Evolutionary conservation across 1,140 invertebrate species (phyloP), one percentile per base, ranked within the genome.

Genomic region (Acyrthosiphon pisum): DNA sequence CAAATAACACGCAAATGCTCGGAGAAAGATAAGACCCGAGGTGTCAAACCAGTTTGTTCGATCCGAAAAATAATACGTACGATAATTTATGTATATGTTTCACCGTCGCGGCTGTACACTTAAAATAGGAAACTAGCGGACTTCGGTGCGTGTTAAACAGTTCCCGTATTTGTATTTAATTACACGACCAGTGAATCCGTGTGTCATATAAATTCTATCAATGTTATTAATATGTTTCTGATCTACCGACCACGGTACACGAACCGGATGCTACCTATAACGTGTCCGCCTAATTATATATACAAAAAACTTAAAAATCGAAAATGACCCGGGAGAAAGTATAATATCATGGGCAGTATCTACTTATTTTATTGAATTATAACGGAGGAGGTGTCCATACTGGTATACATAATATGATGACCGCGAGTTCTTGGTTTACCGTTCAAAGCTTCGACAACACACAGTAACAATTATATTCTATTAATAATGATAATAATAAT

Each of bases 71-170:
- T n/a, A 37, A 30, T 41, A 84, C 41, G 2, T 41, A 41, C 41
- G 41, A 44, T 84, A 84, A 84, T 84, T 41, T 84, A 84, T 84
- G 35, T 41, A 41, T 84, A 84, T 84, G 22, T 84, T 84, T 26
- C 83, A 44, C 83, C 83, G 22, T 37, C 9, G 3, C 9, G 37
- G 23, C 37, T 84, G 9, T 1, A 30, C 22, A 44, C 41, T 41
- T 41, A 84, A 26, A 41, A 41, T 23, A 37, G 8, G 41, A 41
- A 44, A 44, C 23, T 26, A 4, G 83, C 26, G 23, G 37, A 84
- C 8, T 23, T 0, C 26, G 26, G 37, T 44, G 83, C 37, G 23
- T 41, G 83, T 84, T 2, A 9, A 20, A 84, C 30, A 76, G 60
- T 68, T 6, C 30, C 11, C 30, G 30, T n/a, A n/a, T n/a, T n/a